phyloP scores from a whole-genome alignment of 2,888 invertebrate genomes.

The Volucella inanis region DNA sequence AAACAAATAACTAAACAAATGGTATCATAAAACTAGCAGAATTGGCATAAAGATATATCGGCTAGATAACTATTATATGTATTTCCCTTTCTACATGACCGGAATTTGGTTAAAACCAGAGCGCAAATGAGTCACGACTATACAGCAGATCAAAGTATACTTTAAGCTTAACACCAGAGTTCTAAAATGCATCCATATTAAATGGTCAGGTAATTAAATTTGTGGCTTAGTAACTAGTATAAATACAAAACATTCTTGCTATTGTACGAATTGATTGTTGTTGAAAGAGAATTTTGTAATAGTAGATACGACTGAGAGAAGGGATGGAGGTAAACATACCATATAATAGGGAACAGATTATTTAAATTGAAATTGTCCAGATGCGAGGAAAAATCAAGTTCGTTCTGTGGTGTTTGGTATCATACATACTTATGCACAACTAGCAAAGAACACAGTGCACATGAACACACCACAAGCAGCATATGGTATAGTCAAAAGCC shows the following conservation, averaged over 20 bases:
- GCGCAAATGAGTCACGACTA: conserved; percentile 19
- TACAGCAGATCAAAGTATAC: neutral
- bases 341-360: conserved; percentile 27
- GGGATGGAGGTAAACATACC: conserved; percentile 10
- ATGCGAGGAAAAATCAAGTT: conserved; percentile 66
- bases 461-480: conserved; percentile 46
- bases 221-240: conserved; percentile 52
- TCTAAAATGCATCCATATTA: conserved; percentile 37
- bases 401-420: conserved; percentile 48
- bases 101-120: conserved; percentile 28
- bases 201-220: conserved; percentile 21
- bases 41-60: conserved; percentile 54
- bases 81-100: conserved; percentile 58
- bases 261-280: conserved; percentile 46
- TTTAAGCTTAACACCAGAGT: conserved; percentile 51
- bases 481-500: conserved; percentile 14
- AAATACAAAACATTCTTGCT: conserved; percentile 42
- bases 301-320: neutral
- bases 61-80: conserved; percentile 20
- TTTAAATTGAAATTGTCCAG: conserved; percentile 55
- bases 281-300: conserved; percentile 8
- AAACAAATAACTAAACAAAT: conserved; percentile 12
- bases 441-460: conserved; percentile 47
- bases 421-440: conserved; percentile 16
- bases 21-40: conserved; percentile 34